Percentiles rank a stretch among this genome's conserved stretches.
Evolutionary conservation across 2,797 vertebrate species (phyloP).

Genomic region (Rhynchotus rufescens): DNA sequence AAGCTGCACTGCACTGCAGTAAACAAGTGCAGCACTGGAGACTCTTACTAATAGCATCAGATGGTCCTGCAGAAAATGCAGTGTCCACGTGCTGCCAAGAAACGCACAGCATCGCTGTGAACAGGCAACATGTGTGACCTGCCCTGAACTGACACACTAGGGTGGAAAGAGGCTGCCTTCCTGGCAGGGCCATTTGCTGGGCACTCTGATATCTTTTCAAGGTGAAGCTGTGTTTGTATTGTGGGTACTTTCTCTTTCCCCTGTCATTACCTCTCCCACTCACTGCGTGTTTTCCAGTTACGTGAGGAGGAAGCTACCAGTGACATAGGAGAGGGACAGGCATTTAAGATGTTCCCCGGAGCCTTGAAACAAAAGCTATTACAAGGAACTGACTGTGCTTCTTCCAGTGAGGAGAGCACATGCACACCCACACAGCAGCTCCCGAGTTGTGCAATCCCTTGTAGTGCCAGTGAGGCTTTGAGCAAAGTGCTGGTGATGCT

Average conservation of each 20-base stretch:
- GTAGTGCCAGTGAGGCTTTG: not conserved
- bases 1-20: not conserved
- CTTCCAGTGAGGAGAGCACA: not conserved
- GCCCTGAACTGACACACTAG: not conserved
- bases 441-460: not conserved
- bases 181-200: not conserved
- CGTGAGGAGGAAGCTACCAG: constrained; percentile 9
- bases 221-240: constrained; percentile 27
- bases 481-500: not conserved
- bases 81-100: not conserved
- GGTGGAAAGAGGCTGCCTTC: not conserved
- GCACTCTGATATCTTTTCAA: not conserved
- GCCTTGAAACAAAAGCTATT: constrained; percentile 27
- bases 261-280: constrained; percentile 34
- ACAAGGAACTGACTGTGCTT: constrained; percentile 26
- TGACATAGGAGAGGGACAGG: constrained; percentile 24
- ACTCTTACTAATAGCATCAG: not conserved
- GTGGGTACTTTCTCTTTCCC: constrained; percentile 37
- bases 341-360: constrained; percentile 10
- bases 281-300: constrained; percentile 21
- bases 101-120: too few relatives aligned
- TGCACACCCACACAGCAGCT: not conserved
- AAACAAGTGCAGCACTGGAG: constrained; percentile 9
- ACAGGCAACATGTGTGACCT: not conserved
- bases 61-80: not conserved